These are phyloP conservation scores for Apodemia mormo DNA, from an alignment of 2,888 invertebrate genomes.

Conservation along the genomic window DNA sequence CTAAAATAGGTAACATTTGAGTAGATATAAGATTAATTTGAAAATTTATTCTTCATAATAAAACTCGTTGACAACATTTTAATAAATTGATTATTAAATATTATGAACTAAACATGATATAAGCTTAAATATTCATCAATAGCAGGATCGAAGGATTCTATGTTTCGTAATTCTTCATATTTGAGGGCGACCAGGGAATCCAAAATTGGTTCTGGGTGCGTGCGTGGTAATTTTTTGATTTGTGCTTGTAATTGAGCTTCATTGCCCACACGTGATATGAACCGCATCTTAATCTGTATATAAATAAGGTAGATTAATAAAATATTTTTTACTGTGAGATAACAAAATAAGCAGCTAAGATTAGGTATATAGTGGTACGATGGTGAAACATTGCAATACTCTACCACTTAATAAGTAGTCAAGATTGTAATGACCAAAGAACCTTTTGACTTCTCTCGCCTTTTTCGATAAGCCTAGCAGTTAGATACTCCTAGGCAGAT, in stretches of 20 bases:
- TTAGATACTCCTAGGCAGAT: no score
- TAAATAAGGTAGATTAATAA: not conserved
- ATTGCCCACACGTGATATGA: constrained; percentile 53
- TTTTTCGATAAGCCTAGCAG: no score
- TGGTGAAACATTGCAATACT: no score
- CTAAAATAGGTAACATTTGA: no score
- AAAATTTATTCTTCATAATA: not conserved
- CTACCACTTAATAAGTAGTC: no score
- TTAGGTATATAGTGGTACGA: no score
- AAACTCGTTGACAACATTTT: not conserved
- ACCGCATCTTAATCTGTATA: constrained; percentile 59
- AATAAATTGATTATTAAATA: not conserved
- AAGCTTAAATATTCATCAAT: constrained; percentile 46
- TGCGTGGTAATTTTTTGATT: constrained; percentile 42
- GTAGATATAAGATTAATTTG: no score
- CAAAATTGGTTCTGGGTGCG: constrained; percentile 60
- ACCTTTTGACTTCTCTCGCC: no score
- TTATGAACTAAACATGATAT: constrained; percentile 11
- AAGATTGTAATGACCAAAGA: no score
- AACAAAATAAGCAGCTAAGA: no score
- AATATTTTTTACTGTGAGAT: no score
- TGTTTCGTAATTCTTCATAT: constrained; percentile 60
- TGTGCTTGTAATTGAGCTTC: constrained; percentile 42
- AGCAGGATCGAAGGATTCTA: constrained; percentile 58
- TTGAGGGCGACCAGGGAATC: constrained; percentile 57